A percentile compares a stretch with the other conserved stretches of the same genome.
phyloP scores from a whole-genome alignment of 2,113 vertebrate species.

The Tetrao urogallus region DNA sequence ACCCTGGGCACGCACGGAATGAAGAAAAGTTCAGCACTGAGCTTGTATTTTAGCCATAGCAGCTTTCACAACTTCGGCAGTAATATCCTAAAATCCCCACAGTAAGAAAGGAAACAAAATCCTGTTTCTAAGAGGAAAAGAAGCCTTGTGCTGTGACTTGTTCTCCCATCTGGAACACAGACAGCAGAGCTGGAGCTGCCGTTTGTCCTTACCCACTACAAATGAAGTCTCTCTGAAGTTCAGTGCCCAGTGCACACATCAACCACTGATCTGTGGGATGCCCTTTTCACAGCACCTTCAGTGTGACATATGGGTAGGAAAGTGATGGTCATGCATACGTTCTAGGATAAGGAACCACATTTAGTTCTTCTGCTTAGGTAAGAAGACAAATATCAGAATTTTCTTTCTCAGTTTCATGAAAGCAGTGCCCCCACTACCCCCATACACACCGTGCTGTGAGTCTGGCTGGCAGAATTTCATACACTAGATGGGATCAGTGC shows the following conservation, averaged over 20 bases:
- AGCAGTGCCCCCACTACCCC: neutral
- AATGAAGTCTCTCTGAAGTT: neutral
- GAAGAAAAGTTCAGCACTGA: neutral
- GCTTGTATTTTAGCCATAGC: neutral
- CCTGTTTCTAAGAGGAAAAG: neutral
- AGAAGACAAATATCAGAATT: neutral
- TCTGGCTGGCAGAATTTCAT: neutral
- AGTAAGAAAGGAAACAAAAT: neutral
- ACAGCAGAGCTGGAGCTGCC: neutral
- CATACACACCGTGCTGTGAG: neutral
- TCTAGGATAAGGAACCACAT: neutral
- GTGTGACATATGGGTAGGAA: fast-evolving
- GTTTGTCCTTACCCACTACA: neutral
- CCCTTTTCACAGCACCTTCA: neutral
- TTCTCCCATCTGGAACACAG: neutral
- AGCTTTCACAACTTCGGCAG: neutral
- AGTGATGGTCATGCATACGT: neutral
- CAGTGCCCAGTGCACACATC: neutral
- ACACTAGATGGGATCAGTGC: neutral
- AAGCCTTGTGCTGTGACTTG: neutral
- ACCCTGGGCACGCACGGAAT: neutral
- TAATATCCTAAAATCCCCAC: neutral
- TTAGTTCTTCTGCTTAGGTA: neutral
- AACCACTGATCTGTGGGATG: neutral
- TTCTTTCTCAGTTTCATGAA: neutral